Conservation (phyloP, 2,797 vertebrate species). For the Diglossa cyanea region DNA sequence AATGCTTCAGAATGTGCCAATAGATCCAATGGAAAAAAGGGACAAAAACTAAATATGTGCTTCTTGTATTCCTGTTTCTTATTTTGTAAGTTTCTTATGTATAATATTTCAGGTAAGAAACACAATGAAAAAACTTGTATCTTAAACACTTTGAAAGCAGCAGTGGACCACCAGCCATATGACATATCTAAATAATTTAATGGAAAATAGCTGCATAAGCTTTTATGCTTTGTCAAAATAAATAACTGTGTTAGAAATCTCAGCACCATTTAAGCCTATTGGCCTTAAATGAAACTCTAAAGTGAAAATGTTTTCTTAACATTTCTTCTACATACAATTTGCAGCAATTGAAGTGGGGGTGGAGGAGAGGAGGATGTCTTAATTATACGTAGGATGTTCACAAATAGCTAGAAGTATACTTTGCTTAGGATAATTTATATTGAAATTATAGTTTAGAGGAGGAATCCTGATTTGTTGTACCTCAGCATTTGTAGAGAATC, state of each 20-base stretch:
- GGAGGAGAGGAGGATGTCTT: background rate
- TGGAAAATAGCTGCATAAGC: background rate
- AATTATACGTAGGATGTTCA: background rate
- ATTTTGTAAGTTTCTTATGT: background rate
- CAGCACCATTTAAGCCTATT: background rate
- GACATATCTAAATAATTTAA: background rate
- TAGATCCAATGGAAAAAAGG: background rate
- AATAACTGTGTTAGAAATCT: background rate
- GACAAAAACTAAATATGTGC: background rate
- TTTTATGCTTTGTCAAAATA: background rate
- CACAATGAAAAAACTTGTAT: background rate
- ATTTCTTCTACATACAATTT: background rate
- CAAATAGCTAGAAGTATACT: background rate
- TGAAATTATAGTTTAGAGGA: background rate
- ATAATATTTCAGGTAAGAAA: background rate
- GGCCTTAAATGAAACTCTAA: background rate
- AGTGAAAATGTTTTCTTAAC: background rate
- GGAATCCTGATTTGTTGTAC: background rate
- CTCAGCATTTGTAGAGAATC: background rate
- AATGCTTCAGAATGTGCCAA: background rate
- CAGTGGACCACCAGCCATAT: background rate
- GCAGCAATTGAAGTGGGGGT: background rate
- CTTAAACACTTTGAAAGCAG: background rate
- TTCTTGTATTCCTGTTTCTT: background rate
- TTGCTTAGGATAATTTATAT: background rate